phyloP scores from a whole-genome alignment of 2,797 vertebrate genomes.

The Chelon auratus region DNA sequence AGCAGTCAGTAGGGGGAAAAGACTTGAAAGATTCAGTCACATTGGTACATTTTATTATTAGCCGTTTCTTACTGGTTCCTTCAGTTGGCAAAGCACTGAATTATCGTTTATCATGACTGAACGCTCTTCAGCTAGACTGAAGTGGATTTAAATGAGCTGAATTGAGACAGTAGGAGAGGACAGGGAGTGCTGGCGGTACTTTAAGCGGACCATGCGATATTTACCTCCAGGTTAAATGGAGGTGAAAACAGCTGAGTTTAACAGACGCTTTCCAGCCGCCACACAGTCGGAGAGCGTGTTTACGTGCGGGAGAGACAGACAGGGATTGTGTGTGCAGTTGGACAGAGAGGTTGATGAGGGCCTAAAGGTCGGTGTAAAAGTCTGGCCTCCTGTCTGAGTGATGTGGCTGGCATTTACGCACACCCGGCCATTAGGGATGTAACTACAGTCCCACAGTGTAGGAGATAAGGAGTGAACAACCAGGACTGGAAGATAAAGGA shows the following conservation, averaged over 20 bases:
- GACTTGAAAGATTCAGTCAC: background rate
- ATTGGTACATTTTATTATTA: background rate
- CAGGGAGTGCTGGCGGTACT: constrained; percentile 1
- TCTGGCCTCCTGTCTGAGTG: constrained; percentile 59
- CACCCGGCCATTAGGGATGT: constrained; percentile 13
- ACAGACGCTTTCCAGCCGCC: constrained; percentile 44
- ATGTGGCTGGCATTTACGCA: constrained; percentile 59
- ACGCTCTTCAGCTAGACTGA: background rate
- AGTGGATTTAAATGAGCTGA: constrained; percentile 13
- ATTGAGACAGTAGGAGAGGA: background rate
- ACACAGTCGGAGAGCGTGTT: constrained; percentile 21
- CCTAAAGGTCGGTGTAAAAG: constrained; percentile 67
- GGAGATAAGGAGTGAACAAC: constrained; percentile 12
- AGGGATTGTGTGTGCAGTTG: constrained; percentile 29
- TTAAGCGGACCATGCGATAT: constrained; percentile 38
- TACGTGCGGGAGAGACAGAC: constrained; percentile 23
- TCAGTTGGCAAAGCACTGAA: background rate
- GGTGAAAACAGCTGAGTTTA: constrained; percentile 50
- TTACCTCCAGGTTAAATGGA: constrained; percentile 63
- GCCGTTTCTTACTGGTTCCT: no score
- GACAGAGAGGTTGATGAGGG: constrained; percentile 65
- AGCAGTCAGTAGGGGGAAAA: background rate
- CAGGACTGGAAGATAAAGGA: background rate
- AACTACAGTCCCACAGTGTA: constrained; percentile 1
- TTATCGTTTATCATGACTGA: background rate